phyloP scores from a whole-genome alignment of 2,888 invertebrate genomes.

The Acanthosepion esculentum region DNA sequence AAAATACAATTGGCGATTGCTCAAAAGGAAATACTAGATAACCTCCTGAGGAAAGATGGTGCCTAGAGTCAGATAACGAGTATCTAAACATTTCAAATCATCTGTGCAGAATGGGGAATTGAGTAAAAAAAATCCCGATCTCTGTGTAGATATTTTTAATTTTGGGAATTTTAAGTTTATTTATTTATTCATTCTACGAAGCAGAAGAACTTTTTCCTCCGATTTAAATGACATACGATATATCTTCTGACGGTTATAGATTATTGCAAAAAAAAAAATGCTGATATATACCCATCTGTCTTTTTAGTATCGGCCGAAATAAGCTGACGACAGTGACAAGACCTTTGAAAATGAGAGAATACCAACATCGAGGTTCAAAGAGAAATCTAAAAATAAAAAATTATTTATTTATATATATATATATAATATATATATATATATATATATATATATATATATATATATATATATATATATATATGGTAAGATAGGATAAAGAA shows the following conservation, averaged over 20 bases:
- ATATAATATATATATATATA: neutral
- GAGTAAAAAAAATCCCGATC: neutral
- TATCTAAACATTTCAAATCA: constrained; percentile 1
- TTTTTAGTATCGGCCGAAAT: too few species aligned
- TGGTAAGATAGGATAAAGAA: neutral
- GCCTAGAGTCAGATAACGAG: neutral
- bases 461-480: neutral
- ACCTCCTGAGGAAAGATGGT: neutral
- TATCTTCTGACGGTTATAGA: too few species aligned
- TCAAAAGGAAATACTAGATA: neutral
- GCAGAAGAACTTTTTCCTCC: too few species aligned
- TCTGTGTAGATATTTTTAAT: neutral
- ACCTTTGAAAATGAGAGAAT: too few species aligned
- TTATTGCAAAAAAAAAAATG: too few species aligned
- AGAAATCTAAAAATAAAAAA: too few species aligned
- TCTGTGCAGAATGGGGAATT: neutral
- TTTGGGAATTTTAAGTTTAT: neutral
- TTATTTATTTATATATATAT: too few species aligned
- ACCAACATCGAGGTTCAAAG: too few species aligned
- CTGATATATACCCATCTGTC: too few species aligned
- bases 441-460: constrained; percentile 19
- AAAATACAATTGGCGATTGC: neutral
- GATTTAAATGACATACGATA: too few species aligned
- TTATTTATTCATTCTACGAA: too few species aligned
- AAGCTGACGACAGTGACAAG: too few species aligned